Evolutionary conservation across 2,113 vertebrate species (phyloP), one percentile per base, ranked within the genome.

Genomic region (Catagonus wagneri): DNA sequence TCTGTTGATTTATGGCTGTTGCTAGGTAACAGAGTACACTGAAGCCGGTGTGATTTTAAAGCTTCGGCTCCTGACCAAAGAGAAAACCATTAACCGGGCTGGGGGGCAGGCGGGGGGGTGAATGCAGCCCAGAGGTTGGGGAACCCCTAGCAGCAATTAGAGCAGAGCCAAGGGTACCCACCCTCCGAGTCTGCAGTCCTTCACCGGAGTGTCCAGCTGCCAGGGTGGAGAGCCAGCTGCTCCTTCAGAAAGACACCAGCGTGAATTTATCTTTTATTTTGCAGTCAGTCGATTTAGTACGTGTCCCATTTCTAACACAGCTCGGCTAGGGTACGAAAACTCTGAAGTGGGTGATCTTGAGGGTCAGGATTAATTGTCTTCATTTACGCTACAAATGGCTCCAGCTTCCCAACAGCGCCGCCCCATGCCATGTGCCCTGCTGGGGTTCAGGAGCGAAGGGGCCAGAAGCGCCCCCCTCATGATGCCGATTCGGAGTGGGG

Each of bases 1-100:
- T 96, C 97, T 92, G 94, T 89, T 96, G 97, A 98, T 96, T 96
- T 95, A 80, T 76, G 89, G 97, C 81, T 86, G 93, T 97, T 97
- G 94, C 97, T 97, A 96, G 93, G 98, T 83, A 97, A 97, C 75
- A 29, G 96, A 92, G 86, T 71, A 95, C 92, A 80, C 87, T 9
- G 63, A 94, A 72, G 80, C 4, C 20, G 88, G 75, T 25, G 68
- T 80, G 92, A 94, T 94, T 93, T 69, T 86, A 68, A 89, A 93
- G 94, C 95, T 27, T 3, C 0, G n/a, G 71, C 78, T 92, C 86
- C 61, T 12, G 0, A 66, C 94, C 56, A 66, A 80, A 93, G 87
- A 78, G 71, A 79, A 92, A 85, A 60, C 60, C 75, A 50, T 78
- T 72, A 32, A 71, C 34, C 0, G 25, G 39, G 87, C 25, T 15